Evolutionary conservation across 2,888 invertebrate species (phyloP), one percentile per base, ranked within the genome.

Genomic region (Drosophila seclusa): DNA sequence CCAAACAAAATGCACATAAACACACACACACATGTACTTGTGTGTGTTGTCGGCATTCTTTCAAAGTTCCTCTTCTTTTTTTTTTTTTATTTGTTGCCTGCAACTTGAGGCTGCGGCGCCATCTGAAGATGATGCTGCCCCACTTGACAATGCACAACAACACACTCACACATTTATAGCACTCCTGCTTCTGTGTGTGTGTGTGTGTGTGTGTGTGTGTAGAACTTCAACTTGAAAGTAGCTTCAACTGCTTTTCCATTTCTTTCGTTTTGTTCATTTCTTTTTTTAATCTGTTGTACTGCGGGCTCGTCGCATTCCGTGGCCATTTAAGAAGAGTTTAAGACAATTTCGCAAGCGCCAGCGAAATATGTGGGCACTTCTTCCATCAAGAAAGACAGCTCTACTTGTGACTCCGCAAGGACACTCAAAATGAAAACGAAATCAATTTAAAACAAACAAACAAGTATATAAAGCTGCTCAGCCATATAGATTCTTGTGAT

Each of bases 61-160:
- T 74, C 50, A 89, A 87, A 82, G 85, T 42, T 57, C 57, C 40
- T 18, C 11, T 36, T 27, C 4, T 59, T 21, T 66, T 48, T 57
- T 50, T 50, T 34, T 40, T 21, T 34, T 38, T 42, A 29, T 10
- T 13, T 53, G 63, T 36, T 34, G 40, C 55, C 50, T 57, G 54
- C 65, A 83, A 77, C 77, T 83, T 71, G 57, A 62, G 75, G 82
- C 53, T 58, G 67, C 78, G 78, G 62, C 73, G 85, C 78, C 66
- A 83, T 70, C 68, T 68, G 61, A 79, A 89, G 85, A 84, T 82
- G 85, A 70, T 68, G 90, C 75, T 89, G 83, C 90, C 84, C 86
- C 83, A 89, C 88, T 83, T 70, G 69, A 87, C 55, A 55, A 67
- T 64, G 73, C 72, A 64, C 60, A 67, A 65, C 63, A 66, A 73